A percentile compares a stretch with the other conserved stretches of the same genome.
Evolutionary conservation across 2,888 invertebrate species (phyloP).

Genomic region (Machimus rusticus): DNA sequence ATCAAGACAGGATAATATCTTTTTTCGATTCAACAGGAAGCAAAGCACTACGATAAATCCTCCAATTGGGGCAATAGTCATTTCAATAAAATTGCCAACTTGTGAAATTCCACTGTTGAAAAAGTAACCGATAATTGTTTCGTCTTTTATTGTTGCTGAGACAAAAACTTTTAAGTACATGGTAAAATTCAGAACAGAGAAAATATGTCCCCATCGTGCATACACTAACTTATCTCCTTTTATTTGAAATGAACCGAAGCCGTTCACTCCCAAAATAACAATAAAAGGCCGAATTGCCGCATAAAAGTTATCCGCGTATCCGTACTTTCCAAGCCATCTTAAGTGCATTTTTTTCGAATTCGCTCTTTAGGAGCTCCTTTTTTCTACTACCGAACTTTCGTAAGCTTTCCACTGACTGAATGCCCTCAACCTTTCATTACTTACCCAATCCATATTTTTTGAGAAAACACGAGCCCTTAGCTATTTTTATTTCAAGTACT

Average conservation of each 20-base stretch:
- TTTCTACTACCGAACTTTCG: background rate
- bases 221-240: background rate
- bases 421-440: background rate
- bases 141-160: background rate
- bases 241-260: background rate
- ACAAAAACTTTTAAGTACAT: background rate
- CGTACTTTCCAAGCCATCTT: background rate
- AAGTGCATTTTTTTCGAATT: background rate
- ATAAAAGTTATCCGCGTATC: background rate
- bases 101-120: background rate
- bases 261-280: background rate
- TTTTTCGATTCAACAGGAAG: background rate
- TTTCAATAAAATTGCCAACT: background rate
- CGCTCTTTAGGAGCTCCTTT: no score
- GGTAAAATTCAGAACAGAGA: background rate
- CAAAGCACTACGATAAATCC: background rate
- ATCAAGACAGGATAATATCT: background rate
- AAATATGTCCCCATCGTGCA: background rate
- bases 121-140: background rate
- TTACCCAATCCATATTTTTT: background rate
- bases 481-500: background rate
- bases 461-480: background rate
- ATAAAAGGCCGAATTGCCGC: background rate
- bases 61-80: background rate
- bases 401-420: background rate